Conservation (phyloP, 2,888 invertebrate genomes). For the Dasysyrphus albostriatus region DNA sequence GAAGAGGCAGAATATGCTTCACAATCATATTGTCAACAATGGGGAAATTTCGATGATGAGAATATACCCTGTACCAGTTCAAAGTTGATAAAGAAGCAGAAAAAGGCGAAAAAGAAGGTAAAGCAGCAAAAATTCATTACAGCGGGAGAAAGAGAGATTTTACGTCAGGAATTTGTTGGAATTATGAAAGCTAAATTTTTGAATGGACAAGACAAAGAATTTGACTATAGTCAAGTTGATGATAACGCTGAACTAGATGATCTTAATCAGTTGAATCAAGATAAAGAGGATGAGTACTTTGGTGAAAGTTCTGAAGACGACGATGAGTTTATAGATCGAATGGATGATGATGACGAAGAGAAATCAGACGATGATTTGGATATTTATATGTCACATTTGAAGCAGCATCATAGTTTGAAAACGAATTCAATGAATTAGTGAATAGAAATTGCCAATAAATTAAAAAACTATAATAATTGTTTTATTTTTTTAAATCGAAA, state of each 20-base stretch:
- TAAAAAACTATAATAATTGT: too few relatives aligned
- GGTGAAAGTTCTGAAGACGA: constrained; percentile 91
- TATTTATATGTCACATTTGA: constrained; percentile 88
- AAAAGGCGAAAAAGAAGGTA: constrained; percentile 54
- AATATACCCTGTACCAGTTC: constrained; percentile 79
- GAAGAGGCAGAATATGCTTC: constrained; percentile 79
- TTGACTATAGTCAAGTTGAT: constrained; percentile 93
- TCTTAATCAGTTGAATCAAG: constrained; percentile 89
- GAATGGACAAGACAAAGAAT: constrained; percentile 91
- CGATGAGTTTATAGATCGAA: constrained; percentile 84
- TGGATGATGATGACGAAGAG: constrained; percentile 46
- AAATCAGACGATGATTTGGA: constrained; percentile 86
- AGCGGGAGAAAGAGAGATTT: constrained; percentile 86
- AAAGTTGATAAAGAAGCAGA: constrained; percentile 57
- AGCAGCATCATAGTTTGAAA: constrained; percentile 80
- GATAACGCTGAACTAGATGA: constrained; percentile 92
- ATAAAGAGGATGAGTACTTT: constrained; percentile 96
- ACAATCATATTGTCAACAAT: constrained; percentile 82
- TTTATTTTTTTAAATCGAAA: too few relatives aligned
- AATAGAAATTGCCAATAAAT: background rate
- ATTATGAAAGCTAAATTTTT: constrained; percentile 94
- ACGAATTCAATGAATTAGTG: constrained; percentile 26
- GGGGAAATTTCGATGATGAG: constrained; percentile 86
- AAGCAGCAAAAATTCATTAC: constrained; percentile 83
- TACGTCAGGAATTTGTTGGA: constrained; percentile 92